phyloP scores from a whole-genome alignment of 2,113 vertebrate genomes.

The Turnix velox region DNA sequence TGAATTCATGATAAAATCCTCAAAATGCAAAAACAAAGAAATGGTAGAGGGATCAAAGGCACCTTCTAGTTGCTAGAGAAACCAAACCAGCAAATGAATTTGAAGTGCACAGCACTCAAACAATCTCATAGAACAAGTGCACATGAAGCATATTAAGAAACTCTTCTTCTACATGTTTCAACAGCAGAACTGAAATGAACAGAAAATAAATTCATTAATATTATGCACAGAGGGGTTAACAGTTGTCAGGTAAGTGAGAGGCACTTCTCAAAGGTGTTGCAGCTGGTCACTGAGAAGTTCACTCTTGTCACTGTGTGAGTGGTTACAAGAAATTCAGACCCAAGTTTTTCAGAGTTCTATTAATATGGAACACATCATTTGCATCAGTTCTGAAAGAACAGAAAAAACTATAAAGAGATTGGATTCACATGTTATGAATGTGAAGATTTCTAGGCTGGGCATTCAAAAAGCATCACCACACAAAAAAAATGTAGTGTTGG shows the following conservation, averaged over 20 bases:
- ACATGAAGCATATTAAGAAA: neutral
- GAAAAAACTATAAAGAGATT: neutral
- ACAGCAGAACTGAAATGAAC: neutral
- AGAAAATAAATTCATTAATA: neutral
- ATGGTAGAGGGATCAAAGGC: slow-evolving; percentile 53
- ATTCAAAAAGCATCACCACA: neutral
- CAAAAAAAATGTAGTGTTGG: neutral
- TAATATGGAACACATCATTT: neutral
- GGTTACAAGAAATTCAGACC: neutral
- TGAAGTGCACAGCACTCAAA: neutral
- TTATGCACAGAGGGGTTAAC: neutral
- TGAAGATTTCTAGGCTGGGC: neutral
- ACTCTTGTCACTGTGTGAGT: accelerated
- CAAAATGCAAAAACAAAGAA: slow-evolving; percentile 68
- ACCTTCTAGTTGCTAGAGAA: slow-evolving; percentile 55
- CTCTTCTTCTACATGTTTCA: neutral
- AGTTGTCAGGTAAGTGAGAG: neutral
- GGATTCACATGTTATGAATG: neutral
- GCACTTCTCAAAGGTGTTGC: neutral
- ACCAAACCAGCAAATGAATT: slow-evolving; percentile 49
- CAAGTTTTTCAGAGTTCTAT: neutral
- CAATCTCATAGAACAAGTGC: neutral
- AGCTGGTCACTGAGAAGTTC: neutral
- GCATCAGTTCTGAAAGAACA: neutral
- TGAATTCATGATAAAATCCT: slow-evolving; percentile 68